These are phyloP conservation scores for Lasioglossum leucozonium DNA, from an alignment of 2,888 invertebrate genomes.

Conservation along the genomic window DNA sequence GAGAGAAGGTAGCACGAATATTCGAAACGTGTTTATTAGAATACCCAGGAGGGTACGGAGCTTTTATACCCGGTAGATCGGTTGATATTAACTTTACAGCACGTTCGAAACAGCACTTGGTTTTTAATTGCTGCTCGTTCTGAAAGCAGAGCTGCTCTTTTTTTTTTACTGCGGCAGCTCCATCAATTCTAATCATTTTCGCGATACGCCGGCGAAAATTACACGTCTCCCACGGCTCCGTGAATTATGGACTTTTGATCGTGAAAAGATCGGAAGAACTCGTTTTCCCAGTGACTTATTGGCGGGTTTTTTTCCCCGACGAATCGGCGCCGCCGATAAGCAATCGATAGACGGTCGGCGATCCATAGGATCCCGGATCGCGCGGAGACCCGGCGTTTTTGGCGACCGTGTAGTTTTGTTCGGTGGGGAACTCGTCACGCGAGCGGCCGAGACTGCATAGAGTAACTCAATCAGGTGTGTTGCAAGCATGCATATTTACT, in stretches of 20 bases:
- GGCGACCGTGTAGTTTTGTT: constrained; percentile 60
- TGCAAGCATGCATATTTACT: constrained; percentile 77
- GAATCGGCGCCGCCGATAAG: background rate
- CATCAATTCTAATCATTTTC: background rate
- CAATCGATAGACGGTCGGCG: background rate
- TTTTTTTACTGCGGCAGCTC: background rate
- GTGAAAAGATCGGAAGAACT: background rate
- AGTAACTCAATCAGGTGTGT: constrained; percentile 67
- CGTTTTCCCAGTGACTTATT: background rate
- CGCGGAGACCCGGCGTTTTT: constrained; percentile 71
- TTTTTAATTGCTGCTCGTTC: background rate
- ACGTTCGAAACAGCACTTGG: background rate
- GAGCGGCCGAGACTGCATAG: constrained; percentile 39
- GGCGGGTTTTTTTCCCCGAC: background rate
- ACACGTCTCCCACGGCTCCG: background rate
- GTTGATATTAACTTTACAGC: background rate
- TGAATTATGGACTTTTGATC: background rate
- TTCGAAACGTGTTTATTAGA: background rate
- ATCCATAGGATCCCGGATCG: constrained; percentile 49
- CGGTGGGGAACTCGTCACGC: constrained; percentile 71
- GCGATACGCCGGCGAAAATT: background rate
- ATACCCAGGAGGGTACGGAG: background rate
- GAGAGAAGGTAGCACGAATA: background rate
- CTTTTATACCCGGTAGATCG: background rate
- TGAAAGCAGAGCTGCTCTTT: background rate